These are phyloP conservation scores for Drosophila falleni DNA, from an alignment of 2,888 invertebrate genomes.

Conservation along the genomic window DNA sequence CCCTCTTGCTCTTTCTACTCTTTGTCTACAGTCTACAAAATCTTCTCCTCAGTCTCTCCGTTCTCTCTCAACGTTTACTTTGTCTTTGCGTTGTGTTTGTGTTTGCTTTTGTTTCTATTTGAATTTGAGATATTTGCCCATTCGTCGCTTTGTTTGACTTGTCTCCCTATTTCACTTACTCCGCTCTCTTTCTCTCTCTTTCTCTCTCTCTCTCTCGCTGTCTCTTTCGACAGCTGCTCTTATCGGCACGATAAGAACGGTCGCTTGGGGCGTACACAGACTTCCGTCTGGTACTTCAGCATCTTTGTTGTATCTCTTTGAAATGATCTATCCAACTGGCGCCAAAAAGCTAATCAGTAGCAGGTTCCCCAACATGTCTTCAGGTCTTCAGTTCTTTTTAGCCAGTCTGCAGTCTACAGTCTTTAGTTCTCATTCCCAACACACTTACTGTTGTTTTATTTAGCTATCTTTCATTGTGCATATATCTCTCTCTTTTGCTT, in stretches of 20 bases:
- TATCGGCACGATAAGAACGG: conserved; percentile 49
- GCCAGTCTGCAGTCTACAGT: background rate
- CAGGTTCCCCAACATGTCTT: conserved; percentile 28
- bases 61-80: conserved; percentile 18
- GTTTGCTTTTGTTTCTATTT: conserved; percentile 75
- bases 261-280: conserved; percentile 37
- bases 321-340: conserved; percentile 45
- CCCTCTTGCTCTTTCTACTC: no score
- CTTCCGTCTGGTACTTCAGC: conserved; percentile 41
- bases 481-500: conserved; percentile 13
- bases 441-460: conserved; percentile 17
- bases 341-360: conserved; percentile 50
- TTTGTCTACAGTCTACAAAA: conserved; percentile 12
- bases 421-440: background rate
- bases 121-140: conserved; percentile 68
- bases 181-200: background rate
- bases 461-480: conserved; percentile 14
- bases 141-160: conserved; percentile 47
- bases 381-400: background rate
- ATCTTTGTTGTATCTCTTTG: conserved; percentile 24
- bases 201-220: background rate
- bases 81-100: conserved; percentile 52
- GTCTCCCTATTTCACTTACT: conserved; percentile 22
- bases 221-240: conserved; percentile 34
- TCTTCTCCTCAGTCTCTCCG: conserved; percentile 13